Evolutionary conservation across 2,113 vertebrate species (phyloP).

Genomic region (Colossoma macropomum): DNA sequence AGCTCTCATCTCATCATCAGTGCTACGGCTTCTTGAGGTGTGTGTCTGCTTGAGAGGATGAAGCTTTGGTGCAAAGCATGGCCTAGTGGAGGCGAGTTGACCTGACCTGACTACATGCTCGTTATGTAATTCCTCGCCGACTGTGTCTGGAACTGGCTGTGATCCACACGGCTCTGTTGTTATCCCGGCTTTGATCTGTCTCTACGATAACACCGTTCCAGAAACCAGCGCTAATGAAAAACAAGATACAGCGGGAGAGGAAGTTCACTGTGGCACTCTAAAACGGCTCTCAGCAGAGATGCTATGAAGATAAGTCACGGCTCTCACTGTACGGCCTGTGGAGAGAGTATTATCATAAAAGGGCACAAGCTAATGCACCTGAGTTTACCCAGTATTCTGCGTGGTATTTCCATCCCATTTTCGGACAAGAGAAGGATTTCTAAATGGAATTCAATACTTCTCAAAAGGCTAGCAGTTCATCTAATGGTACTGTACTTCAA

Average conservation of each 20-base stretch:
- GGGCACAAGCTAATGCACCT: background rate
- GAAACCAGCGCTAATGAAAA: slow-evolving; percentile 61
- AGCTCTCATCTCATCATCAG: background rate
- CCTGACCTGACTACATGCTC: slow-evolving; percentile 28
- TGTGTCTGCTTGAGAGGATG: background rate
- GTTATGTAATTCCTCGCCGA: slow-evolving; percentile 54
- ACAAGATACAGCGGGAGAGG: slow-evolving; percentile 55
- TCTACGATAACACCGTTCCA: slow-evolving; percentile 51
- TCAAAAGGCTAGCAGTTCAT: too few relatives aligned
- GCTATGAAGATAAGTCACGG: slow-evolving; percentile 55
- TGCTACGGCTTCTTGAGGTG: background rate
- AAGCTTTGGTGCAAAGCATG: slow-evolving; percentile 15
- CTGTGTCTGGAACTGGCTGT: slow-evolving; percentile 48
- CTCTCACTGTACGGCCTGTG: slow-evolving; percentile 35
- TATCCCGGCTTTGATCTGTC: slow-evolving; percentile 57
- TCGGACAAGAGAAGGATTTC: background rate
- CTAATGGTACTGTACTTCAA: too few relatives aligned
- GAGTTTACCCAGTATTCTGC: background rate
- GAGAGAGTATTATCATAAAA: slow-evolving; percentile 31
- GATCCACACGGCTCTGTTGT: slow-evolving; percentile 47
- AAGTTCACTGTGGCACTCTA: slow-evolving; percentile 46
- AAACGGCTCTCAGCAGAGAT: slow-evolving; percentile 58
- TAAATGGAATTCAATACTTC: too few relatives aligned
- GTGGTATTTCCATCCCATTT: background rate
- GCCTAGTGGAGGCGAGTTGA: slow-evolving; percentile 18